Evolutionary conservation across 2,113 vertebrate genomes (phyloP).

Genomic region (Raja brachyura): DNA sequence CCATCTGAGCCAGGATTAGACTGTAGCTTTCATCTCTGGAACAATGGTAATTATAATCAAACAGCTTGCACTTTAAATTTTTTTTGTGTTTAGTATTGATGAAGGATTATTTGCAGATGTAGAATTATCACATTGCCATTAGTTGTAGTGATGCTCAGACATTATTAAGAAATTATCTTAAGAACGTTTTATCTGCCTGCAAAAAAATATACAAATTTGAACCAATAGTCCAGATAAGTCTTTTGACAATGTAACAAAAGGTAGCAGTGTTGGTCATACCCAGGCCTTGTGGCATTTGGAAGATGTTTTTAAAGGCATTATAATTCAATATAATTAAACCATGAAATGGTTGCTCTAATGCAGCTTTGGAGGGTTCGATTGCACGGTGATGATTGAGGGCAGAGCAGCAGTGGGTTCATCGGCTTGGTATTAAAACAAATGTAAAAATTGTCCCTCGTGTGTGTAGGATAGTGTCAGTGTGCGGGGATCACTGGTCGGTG

Average conservation of each 20-base stretch:
- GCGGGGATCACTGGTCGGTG: too few species aligned
- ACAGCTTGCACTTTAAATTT: background rate
- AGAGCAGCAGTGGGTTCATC: too few species aligned
- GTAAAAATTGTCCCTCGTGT: too few species aligned
- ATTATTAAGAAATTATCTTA: background rate
- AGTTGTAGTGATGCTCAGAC: background rate
- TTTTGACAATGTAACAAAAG: background rate
- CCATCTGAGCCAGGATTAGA: background rate
- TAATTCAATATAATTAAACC: background rate
- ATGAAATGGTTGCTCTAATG: background rate
- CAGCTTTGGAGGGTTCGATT: background rate
- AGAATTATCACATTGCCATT: background rate
- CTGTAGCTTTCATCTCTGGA: background rate
- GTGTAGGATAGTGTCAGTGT: too few species aligned
- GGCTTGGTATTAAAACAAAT: too few species aligned
- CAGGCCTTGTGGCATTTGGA: background rate
- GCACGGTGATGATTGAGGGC: too few species aligned
- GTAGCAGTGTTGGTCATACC: background rate
- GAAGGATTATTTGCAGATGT: background rate
- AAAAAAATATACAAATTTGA: background rate
- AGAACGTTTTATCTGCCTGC: background rate
- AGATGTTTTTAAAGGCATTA: background rate
- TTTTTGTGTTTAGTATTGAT: background rate
- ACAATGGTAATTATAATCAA: background rate
- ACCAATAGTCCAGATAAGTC: background rate